A percentile compares a stretch with the other conserved stretches of the same genome.
These are phyloP conservation scores for Sinotaia quadrata DNA, from an alignment of 2,888 invertebrate genomes.

Conservation along the genomic window DNA sequence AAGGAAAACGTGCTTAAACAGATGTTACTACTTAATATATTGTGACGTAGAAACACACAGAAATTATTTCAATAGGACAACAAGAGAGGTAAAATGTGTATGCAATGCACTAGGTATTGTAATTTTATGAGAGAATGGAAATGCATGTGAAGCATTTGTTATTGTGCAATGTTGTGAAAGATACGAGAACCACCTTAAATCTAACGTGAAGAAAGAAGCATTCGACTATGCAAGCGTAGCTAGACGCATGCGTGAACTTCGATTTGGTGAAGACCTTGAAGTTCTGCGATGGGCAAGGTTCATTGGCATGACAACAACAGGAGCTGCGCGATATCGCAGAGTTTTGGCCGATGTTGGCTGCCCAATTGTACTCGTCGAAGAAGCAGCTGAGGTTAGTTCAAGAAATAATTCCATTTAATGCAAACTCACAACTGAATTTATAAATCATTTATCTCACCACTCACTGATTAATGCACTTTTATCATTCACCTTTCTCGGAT, in stretches of 20 bases:
- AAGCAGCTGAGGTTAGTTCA: conserved; percentile 80
- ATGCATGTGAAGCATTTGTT: conserved; percentile 72
- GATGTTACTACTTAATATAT: too few relatives aligned
- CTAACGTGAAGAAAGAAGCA: conserved; percentile 37
- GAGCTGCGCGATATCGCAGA: conserved; percentile 63
- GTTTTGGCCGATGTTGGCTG: conserved; percentile 64
- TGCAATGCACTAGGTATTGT: too few relatives aligned
- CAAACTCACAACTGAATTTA: not conserved
- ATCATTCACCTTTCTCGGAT: not conserved
- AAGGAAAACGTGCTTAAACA: too few relatives aligned
- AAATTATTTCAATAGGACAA: too few relatives aligned
- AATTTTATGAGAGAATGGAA: conserved; percentile 66
- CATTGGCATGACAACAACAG: conserved; percentile 70
- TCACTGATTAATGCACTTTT: not conserved
- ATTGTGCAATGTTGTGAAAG: too few relatives aligned
- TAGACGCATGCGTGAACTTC: conserved; percentile 42
- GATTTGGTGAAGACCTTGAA: conserved; percentile 45
- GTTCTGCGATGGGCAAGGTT: conserved; percentile 54
- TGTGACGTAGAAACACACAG: too few relatives aligned
- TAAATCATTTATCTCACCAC: not conserved
- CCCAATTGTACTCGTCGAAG: conserved; percentile 80
- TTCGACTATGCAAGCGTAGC: conserved; percentile 39
- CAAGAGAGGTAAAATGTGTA: too few relatives aligned
- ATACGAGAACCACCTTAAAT: conserved; percentile 39
- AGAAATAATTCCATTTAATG: not conserved